Conservation (phyloP, 2,797 vertebrate species). For the Prunella strophiata region DNA sequence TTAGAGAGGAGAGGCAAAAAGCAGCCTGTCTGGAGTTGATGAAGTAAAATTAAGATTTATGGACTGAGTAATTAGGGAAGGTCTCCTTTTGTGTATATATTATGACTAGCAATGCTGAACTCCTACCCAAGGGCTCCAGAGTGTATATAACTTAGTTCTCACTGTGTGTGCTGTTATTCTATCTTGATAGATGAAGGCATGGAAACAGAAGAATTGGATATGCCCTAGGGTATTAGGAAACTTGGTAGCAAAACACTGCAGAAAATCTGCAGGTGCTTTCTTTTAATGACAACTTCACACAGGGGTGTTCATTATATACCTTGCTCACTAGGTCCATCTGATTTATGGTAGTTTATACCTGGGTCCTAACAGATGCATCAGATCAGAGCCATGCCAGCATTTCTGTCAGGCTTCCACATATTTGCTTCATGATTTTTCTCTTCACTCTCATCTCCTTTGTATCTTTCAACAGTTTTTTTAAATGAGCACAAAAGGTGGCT, state of each 20-base stretch:
- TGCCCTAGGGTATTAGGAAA: not conserved
- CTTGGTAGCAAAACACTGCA: not conserved
- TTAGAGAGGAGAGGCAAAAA: not conserved
- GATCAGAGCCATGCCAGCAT: not conserved
- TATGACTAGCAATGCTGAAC: constrained; percentile 43
- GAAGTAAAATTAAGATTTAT: constrained; percentile 41
- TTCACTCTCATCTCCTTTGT: not conserved
- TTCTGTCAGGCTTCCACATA: not conserved
- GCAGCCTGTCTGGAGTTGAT: not conserved
- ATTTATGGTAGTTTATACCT: not conserved
- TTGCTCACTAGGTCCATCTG: not conserved
- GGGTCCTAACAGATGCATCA: not conserved
- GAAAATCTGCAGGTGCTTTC: not conserved
- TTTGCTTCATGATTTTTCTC: not conserved
- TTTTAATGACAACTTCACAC: not conserved
- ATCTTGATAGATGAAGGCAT: not conserved
- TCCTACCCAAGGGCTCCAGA: not conserved
- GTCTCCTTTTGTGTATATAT: constrained; percentile 40
- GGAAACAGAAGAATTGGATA: not conserved
- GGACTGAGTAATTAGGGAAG: constrained; percentile 14
- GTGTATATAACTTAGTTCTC: not conserved
- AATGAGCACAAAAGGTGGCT: not conserved
- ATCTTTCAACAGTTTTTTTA: not conserved
- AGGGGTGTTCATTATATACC: not conserved
- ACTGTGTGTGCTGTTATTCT: not conserved